A percentile compares a stretch with the other conserved stretches of the same genome.
phyloP scores from a whole-genome alignment of 2,888 invertebrate species.

The Deroplatys truncata region DNA sequence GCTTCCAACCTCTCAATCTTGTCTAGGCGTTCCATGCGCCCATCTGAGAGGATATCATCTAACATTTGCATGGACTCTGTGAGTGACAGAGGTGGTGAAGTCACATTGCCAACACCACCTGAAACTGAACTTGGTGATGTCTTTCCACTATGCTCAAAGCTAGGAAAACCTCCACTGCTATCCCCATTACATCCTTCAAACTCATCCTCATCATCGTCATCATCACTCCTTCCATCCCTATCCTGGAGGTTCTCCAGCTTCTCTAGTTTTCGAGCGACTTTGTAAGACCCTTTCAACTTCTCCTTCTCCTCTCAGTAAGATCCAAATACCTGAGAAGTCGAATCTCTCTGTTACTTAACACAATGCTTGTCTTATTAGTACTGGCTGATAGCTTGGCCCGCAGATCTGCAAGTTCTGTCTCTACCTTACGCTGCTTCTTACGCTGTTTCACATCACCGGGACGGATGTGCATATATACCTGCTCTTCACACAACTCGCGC shows the following conservation, averaged over 20 bases:
- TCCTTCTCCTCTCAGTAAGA: conserved; percentile 90
- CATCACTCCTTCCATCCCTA: too few relatives aligned
- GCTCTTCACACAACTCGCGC: conserved; percentile 82
- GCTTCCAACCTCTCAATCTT: conserved; percentile 85
- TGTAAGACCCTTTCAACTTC: conserved; percentile 83
- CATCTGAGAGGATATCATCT: conserved; percentile 78
- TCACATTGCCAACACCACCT: conserved; percentile 20
- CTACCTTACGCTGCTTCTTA: conserved; percentile 86
- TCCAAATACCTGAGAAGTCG: conserved; percentile 53
- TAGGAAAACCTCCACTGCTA: too few relatives aligned
- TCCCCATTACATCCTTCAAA: too few relatives aligned
- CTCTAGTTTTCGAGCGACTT: conserved; percentile 88
- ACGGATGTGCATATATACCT: conserved; percentile 75
- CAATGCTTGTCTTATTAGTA: conserved; percentile 65
- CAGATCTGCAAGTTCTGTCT: conserved; percentile 84
- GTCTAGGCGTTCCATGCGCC: conserved; percentile 76
- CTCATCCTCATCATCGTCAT: too few relatives aligned
- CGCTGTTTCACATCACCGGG: conserved; percentile 81
- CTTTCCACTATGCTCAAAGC: too few relatives aligned
- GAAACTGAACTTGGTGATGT: too few relatives aligned
- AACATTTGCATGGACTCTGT: conserved; percentile 88
- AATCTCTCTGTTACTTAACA: conserved; percentile 65
- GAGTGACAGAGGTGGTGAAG: conserved; percentile 61
- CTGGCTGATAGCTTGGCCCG: conserved; percentile 74
- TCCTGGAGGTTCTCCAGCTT: conserved; percentile 80